A percentile compares a stretch with the other conserved stretches of the same genome.
Conservation (phyloP, 2,797 vertebrate species). For the Pangasius larnaudii region DNA sequence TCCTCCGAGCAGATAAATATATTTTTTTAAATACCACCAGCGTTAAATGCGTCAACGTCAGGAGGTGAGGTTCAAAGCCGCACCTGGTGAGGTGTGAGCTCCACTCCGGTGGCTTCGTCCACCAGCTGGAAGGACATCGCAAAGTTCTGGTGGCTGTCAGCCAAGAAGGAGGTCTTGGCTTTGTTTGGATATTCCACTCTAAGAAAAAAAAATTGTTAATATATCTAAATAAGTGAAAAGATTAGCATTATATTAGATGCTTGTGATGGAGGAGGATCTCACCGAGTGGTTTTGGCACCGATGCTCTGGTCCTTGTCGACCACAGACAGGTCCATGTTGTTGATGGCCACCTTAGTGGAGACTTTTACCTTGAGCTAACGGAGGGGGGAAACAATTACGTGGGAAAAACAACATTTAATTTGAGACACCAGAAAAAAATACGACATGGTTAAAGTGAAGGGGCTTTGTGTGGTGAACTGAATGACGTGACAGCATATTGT, state of each 20-base stretch:
- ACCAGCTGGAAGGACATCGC: conserved; percentile 94
- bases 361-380: conserved; percentile 94
- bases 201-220: conserved; percentile 15
- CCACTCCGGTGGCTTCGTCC: conserved; percentile 89
- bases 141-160: conserved; percentile 98
- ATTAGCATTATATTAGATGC: not conserved
- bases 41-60: not conserved
- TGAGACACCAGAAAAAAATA: not conserved
- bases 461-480: conserved; percentile 18
- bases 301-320: conserved; percentile 99
- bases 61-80: not conserved
- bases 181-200: conserved; percentile 94
- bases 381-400: not conserved
- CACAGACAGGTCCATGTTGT: conserved; percentile 93
- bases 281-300: conserved; percentile 94
- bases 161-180: conserved; percentile 87
- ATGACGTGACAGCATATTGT: conserved; percentile 24
- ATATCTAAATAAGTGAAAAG: not conserved
- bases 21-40: not conserved
- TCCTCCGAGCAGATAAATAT: not conserved
- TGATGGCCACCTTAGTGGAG: conserved; percentile 93
- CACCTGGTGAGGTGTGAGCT: conserved; percentile 97
- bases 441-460: not conserved
- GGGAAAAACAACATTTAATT: not conserved
- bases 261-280: conserved; percentile 30